phyloP scores from a whole-genome alignment of 2,113 vertebrate genomes.

The Hydrolagus affinis region DNA sequence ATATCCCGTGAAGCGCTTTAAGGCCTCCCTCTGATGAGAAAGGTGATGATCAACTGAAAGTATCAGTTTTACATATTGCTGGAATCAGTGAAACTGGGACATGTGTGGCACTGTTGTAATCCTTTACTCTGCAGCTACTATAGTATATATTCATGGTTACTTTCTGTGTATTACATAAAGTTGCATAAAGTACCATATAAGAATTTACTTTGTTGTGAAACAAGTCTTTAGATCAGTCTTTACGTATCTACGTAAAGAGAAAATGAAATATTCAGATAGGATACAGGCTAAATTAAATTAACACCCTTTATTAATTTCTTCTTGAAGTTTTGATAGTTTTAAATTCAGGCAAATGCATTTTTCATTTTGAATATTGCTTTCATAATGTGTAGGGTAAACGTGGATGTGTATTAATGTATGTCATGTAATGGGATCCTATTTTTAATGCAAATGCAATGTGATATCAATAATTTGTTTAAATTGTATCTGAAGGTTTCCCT shows the following conservation, averaged over 20 bases:
- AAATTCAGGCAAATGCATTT: not conserved
- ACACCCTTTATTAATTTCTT: not conserved
- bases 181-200: not conserved
- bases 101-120: not conserved
- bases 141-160: not conserved
- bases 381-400: not conserved
- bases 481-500: not conserved
- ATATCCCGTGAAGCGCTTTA: too few species aligned
- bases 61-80: not conserved
- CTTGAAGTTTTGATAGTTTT: not conserved
- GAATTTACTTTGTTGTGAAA: not conserved
- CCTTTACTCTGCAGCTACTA: not conserved
- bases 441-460: not conserved
- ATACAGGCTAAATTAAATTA: not conserved
- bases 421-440: not conserved
- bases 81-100: not conserved
- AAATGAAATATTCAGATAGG: not conserved
- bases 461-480: not conserved
- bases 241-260: too few species aligned
- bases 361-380: not conserved
- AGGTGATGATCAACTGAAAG: too few species aligned
- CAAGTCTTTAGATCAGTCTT: too few species aligned
- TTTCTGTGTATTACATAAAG: not conserved
- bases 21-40: too few species aligned
- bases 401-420: not conserved